phyloP scores from a whole-genome alignment of 37 sponge, comb jelly and placozoan genomes.

The Petrosia ficiformis region DNA sequence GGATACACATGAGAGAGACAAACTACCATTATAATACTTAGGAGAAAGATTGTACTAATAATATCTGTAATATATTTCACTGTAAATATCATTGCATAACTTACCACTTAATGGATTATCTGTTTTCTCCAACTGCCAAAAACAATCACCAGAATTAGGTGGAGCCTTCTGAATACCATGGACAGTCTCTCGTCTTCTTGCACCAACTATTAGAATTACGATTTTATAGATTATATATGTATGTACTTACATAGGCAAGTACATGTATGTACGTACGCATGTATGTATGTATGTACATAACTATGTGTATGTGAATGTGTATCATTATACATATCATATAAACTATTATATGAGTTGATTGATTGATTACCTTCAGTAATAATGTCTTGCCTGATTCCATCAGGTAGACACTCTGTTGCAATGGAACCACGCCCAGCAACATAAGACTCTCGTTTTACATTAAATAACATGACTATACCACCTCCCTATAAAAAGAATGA shows the following conservation, averaged over 20 bases:
- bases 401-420: neutral
- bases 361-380: neutral
- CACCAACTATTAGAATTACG: neutral
- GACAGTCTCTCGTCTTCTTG: neutral
- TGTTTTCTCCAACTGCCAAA: neutral
- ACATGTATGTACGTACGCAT: no score
- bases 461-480: neutral
- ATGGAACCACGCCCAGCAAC: neutral
- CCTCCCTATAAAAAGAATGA: neutral
- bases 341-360: no score
- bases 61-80: no score
- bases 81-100: neutral
- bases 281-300: no score
- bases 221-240: no score
- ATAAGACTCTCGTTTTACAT: neutral
- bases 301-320: no score
- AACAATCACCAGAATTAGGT: neutral
- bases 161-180: conserved; percentile 7
- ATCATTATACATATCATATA: no score
- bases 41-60: no score
- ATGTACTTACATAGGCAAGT: no score
- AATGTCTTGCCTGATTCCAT: neutral
- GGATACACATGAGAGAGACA: no score
- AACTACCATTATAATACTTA: no score
- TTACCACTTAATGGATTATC: neutral